Conservation (phyloP, 2,888 invertebrate species). For the Metellina segmentata region DNA sequence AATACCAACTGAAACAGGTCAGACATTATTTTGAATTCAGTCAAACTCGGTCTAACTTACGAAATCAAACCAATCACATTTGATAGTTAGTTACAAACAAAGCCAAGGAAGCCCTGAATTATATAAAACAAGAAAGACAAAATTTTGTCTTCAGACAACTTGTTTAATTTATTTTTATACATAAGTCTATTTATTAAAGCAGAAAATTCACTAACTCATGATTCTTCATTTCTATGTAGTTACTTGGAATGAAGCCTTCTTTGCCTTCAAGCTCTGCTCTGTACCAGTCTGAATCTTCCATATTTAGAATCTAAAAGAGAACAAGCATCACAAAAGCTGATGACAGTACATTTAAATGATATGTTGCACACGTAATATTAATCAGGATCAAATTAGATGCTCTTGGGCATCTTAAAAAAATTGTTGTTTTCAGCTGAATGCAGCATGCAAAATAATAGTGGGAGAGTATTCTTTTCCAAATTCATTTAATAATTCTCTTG, state of each 20-base stretch:
- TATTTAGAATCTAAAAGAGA: conserved; percentile 92
- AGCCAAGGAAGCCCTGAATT: not conserved
- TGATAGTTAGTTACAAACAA: not conserved
- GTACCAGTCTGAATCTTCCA: conserved; percentile 99
- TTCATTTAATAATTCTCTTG: too few relatives aligned
- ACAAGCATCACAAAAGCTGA: not conserved
- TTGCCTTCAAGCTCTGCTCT: conserved; percentile 98
- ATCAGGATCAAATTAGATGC: too few relatives aligned
- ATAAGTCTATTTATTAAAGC: not conserved
- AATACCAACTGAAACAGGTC: conserved; percentile 92
- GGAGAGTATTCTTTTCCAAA: too few relatives aligned
- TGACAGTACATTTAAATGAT: too few relatives aligned
- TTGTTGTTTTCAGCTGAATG: too few relatives aligned
- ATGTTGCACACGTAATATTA: too few relatives aligned
- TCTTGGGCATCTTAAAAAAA: too few relatives aligned
- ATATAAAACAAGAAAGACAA: not conserved
- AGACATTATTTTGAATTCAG: not conserved
- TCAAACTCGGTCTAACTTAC: not conserved
- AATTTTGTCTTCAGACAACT: too few relatives aligned
- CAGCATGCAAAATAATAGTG: too few relatives aligned
- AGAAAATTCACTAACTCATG: conserved; percentile 84
- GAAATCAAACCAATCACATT: not conserved
- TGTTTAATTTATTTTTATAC: not conserved
- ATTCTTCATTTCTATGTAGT: conserved; percentile 99
- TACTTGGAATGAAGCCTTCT: conserved; percentile 99